phyloP scores from a whole-genome alignment of 2,797 vertebrate genomes.

The Periparus ater region DNA sequence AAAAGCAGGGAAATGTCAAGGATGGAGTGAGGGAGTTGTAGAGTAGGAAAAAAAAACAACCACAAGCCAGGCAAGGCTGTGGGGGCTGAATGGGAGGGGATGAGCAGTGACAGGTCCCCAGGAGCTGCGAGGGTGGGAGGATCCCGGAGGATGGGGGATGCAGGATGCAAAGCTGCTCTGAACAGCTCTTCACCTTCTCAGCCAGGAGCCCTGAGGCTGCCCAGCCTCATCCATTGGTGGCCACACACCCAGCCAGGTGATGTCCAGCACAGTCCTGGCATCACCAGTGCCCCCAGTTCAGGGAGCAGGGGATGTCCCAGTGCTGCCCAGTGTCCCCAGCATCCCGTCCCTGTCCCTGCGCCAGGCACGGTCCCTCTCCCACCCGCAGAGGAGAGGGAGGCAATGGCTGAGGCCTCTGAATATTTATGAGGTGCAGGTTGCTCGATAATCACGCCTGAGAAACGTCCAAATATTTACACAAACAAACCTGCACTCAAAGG shows the following conservation, averaged over 20 bases:
- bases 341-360: neutral
- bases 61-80: neutral
- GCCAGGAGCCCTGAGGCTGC: neutral
- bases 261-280: neutral
- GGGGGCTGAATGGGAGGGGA: neutral
- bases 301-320: neutral
- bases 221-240: neutral
- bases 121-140: neutral
- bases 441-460: constrained; percentile 40
- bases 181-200: neutral
- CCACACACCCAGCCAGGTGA: neutral
- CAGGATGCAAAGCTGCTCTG: neutral
- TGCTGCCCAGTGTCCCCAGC: neutral
- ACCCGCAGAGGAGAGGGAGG: neutral
- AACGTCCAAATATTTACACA: constrained; percentile 67
- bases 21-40: neutral
- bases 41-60: neutral
- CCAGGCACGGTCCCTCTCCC: neutral
- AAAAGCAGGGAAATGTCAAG: neutral
- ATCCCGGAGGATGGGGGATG: neutral
- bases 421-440: constrained; percentile 63
- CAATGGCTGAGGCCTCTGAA: neutral
- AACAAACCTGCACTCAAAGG: constrained; percentile 49
- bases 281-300: rapidly evolving
- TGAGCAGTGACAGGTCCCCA: neutral